phyloP scores from a whole-genome alignment of 2,113 vertebrate species.

The Megaleporinus macrocephalus region DNA sequence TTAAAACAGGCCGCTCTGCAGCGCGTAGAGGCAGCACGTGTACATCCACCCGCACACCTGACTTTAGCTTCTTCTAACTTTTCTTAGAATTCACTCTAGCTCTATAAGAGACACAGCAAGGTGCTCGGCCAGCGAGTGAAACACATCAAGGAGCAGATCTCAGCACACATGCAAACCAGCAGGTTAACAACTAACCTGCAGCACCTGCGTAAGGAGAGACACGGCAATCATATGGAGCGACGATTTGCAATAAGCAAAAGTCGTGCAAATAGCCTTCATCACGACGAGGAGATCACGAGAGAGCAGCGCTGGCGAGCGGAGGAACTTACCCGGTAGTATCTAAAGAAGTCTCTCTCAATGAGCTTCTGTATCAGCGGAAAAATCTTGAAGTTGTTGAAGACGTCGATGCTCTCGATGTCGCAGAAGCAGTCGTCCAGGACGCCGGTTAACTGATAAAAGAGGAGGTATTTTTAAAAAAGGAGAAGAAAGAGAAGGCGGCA shows the following conservation, averaged over 20 bases:
- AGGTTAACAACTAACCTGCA: neutral
- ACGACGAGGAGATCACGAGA: no score
- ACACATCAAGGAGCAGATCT: neutral
- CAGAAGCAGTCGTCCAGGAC: constrained; percentile 96
- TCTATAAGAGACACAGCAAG: no score
- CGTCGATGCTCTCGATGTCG: constrained; percentile 95
- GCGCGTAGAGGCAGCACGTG: no score
- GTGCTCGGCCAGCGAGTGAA: no score
- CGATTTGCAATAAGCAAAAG: no score
- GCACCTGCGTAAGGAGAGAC: neutral
- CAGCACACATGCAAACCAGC: neutral
- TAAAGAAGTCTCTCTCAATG: constrained; percentile 92
- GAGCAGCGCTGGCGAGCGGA: no score
- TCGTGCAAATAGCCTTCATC: no score
- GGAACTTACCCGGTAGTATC: constrained; percentile 90
- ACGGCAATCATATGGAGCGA: no score
- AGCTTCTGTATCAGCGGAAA: constrained; percentile 90
- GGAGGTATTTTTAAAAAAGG: neutral
- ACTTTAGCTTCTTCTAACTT: neutral
- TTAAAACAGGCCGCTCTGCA: no score
- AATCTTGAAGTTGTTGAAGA: constrained; percentile 96
- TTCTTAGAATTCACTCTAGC: no score
- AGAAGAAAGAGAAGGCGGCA: neutral
- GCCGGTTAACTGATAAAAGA: constrained; percentile 83
- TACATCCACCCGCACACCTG: neutral